These are phyloP conservation scores for Carollia perspicillata DNA, from an alignment of 2,113 vertebrate species.

Conservation along the genomic window DNA sequence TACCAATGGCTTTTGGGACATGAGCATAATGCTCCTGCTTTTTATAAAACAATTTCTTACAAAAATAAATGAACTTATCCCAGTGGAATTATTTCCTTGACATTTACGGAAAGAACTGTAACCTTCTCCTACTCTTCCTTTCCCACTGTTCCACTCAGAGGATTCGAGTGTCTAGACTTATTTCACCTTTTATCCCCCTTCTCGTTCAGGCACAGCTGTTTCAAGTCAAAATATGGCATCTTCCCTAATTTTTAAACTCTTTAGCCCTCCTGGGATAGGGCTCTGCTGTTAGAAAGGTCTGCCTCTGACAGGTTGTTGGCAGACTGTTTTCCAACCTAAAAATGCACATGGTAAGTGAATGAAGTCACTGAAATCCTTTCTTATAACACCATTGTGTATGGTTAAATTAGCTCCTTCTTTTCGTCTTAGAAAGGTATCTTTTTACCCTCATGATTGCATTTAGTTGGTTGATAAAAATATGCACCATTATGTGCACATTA, in stretches of 20 bases:
- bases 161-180: not conserved
- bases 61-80: slow-evolving; percentile 24
- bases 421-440: not conserved
- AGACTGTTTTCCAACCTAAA: not conserved
- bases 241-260: slow-evolving; percentile 23
- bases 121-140: not conserved
- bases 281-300: slow-evolving; percentile 32
- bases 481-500: not conserved
- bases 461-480: slow-evolving; percentile 16
- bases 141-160: not conserved
- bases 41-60: slow-evolving; percentile 33
- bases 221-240: slow-evolving; percentile 30
- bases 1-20: not conserved
- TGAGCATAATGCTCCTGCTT: slow-evolving; percentile 36
- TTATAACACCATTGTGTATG: not conserved
- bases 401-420: slow-evolving; percentile 42
- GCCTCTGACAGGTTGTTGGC: not conserved
- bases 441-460: not conserved
- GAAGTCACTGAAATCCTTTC: not conserved
- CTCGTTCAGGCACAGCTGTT: not conserved
- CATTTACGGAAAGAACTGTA: slow-evolving; percentile 12
- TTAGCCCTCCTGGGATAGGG: not conserved
- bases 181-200: not conserved
- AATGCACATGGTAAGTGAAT: slow-evolving; percentile 24
- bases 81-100: slow-evolving; percentile 43